Evolutionary conservation across 1,140 invertebrate genomes (phyloP), one percentile per base, ranked within the genome.

Genomic region (Atta colombica): DNA sequence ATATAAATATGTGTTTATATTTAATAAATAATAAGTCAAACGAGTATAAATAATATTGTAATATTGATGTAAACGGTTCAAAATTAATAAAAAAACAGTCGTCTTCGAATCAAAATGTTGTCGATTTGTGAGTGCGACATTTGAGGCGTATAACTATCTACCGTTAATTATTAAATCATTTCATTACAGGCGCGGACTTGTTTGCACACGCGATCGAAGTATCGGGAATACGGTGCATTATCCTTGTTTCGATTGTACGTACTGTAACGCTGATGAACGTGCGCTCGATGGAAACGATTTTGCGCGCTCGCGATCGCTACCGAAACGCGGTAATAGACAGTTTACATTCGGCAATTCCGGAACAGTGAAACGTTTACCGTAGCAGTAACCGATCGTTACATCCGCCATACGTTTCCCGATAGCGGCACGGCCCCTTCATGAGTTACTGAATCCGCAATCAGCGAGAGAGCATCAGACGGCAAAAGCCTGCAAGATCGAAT

Each of bases 341-440:
- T 90, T 90, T 90, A 90, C 88, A 90, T 90, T 90, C 86, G 63
- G 86, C 86, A 88, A 90, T 90, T 74, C 86, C 71, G 58, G 86
- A 78, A 90, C 86, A 87, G 68, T 53, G 86, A 63, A 87, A 90
- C 86, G 88, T 90, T 90, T 88, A 90, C 55, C 80, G 61, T 80
- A 69, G 68, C 51, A n/a, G 69, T 80, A 90, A 90, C 86, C 81
- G 88, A 87, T 90, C 80, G 88, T 90, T 90, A 90, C 89, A 81
- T 58, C 53, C 51, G 58, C 68, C 78, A 61, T 89, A 77, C 63
- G 51, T 88, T 90, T 88, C 74, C 80, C 86, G 61, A 89, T 89
- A 87, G 77, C 74, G 61, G 21, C 25, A 35, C 66, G 18, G 39
- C n/a, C 39, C 80, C 35, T 58, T 85, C 88, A 77, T 65, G 85